phyloP scores from a whole-genome alignment of 2,113 vertebrate genomes.

The Cavia porcellus region DNA sequence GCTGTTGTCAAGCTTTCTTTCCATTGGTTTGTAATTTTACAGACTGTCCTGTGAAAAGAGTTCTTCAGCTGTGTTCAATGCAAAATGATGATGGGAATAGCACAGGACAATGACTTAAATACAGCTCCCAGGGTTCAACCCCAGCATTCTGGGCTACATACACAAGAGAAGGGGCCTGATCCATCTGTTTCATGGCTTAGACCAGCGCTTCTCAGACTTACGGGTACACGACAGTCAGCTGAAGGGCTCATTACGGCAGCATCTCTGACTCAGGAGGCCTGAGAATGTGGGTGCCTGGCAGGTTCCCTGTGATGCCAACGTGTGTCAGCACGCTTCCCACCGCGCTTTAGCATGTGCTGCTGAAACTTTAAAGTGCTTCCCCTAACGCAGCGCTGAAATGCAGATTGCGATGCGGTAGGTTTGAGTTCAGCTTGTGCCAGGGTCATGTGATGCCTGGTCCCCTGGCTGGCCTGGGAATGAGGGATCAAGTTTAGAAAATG shows the following conservation, averaged over 20 bases:
- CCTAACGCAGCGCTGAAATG: neutral
- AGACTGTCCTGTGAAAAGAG: constrained; percentile 64
- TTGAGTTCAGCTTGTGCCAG: constrained; percentile 2
- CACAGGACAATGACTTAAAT: constrained; percentile 23
- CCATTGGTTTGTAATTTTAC: constrained; percentile 67
- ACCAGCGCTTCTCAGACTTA: neutral
- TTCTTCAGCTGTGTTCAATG: constrained; percentile 64
- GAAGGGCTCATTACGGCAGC: neutral
- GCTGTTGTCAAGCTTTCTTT: constrained; percentile 63
- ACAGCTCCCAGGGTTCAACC: constrained; percentile 55
- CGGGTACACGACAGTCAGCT: neutral
- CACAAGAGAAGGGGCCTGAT: neutral
- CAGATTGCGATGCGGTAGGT: neutral
- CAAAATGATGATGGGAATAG: constrained; percentile 57
- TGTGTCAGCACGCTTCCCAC: neutral
- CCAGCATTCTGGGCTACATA: neutral
- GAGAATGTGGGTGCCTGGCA: neutral
- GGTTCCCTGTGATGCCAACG: neutral
- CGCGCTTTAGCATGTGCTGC: neutral
- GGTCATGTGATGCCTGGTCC: neutral
- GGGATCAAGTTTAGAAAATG: neutral
- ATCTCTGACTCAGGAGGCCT: neutral
- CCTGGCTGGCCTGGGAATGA: neutral
- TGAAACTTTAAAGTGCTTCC: neutral
- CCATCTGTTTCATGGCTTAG: neutral